phyloP scores from a whole-genome alignment of 2,797 vertebrate species.

The Sebastes taczanowskii region DNA sequence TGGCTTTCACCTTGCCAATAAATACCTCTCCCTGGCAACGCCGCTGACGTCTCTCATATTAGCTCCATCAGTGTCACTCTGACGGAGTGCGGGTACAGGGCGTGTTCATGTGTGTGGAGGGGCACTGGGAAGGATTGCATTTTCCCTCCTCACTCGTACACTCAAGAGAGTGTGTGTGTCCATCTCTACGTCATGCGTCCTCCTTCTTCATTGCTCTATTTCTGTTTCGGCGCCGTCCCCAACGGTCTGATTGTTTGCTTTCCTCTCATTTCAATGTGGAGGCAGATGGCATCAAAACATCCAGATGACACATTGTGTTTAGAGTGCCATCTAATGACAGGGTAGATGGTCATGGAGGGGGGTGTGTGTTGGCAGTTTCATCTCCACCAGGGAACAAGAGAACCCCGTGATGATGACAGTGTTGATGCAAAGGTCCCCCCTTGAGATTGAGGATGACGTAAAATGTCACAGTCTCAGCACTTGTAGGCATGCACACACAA shows the following conservation, averaged over 20 bases:
- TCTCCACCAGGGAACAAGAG: conserved; percentile 55
- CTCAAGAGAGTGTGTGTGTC: not conserved
- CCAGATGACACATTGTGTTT: conserved; percentile 63
- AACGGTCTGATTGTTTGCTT: conserved; percentile 43
- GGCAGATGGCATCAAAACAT: conserved; percentile 54
- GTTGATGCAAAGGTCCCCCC: conserved; percentile 39
- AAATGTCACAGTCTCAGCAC: conserved; percentile 38
- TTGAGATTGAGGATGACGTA: conserved; percentile 43
- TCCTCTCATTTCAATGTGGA: conserved; percentile 36
- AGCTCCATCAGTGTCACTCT: conserved; percentile 69
- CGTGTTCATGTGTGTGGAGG: conserved; percentile 17
- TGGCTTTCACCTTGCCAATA: conserved; percentile 82
- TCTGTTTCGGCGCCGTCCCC: not conserved
- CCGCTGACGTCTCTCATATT: conserved; percentile 62
- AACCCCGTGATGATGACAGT: conserved; percentile 68
- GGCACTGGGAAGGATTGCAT: conserved; percentile 21
- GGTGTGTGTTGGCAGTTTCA: conserved; percentile 30
- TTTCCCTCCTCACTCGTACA: conserved; percentile 5
- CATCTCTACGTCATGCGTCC: not conserved
- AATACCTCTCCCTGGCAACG: conserved; percentile 74
- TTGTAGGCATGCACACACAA: conserved; percentile 1
- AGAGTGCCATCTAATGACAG: conserved; percentile 59
- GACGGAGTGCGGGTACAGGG: conserved; percentile 40
- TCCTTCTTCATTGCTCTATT: not conserved
- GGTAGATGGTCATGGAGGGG: conserved; percentile 22